phyloP scores from a whole-genome alignment of 2,888 invertebrate genomes.

The Eurytoma californica region DNA sequence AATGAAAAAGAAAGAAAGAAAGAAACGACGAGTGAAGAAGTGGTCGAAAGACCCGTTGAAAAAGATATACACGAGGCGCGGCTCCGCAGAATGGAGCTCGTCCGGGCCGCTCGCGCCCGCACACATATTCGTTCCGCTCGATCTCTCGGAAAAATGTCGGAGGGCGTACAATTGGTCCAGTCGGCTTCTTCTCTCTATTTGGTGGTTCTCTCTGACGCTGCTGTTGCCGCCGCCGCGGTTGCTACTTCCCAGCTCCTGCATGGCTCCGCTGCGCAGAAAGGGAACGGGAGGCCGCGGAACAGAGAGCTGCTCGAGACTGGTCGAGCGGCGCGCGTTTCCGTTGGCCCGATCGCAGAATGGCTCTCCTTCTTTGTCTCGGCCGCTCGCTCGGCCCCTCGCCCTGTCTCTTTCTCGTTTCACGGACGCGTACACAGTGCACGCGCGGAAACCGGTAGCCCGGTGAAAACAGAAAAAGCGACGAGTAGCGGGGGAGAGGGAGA shows the following conservation, averaged over 20 bases:
- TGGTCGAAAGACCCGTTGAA: constrained; percentile 1
- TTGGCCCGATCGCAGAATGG: constrained; percentile 31
- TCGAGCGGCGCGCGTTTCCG: constrained; percentile 50
- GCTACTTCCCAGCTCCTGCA: not conserved
- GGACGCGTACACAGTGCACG: constrained; percentile 1
- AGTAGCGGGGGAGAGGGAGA: not conserved
- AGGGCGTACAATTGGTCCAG: constrained; percentile 54
- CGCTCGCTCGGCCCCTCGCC: constrained; percentile 4
- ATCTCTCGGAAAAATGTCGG: constrained; percentile 61
- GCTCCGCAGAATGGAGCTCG: constrained; percentile 11
- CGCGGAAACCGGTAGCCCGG: constrained; percentile 8
- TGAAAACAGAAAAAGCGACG: constrained; percentile 16
- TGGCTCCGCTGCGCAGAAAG: not conserved
- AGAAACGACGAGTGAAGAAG: not conserved
- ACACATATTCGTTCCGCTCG: constrained; percentile 39
- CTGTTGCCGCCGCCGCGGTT: not conserved
- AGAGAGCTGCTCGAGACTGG: not conserved
- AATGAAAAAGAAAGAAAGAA: constrained; percentile 5
- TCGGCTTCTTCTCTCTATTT: constrained; percentile 54
- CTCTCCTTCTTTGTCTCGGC: not conserved
- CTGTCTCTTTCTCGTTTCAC: constrained; percentile 4
- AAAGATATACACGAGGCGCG: constrained; percentile 1
- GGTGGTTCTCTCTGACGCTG: constrained; percentile 44
- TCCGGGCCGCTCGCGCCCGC: not conserved
- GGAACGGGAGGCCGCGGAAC: not conserved